These are phyloP conservation scores for Parasteatoda lunata DNA, from an alignment of 2,888 invertebrate species.

Conservation along the genomic window DNA sequence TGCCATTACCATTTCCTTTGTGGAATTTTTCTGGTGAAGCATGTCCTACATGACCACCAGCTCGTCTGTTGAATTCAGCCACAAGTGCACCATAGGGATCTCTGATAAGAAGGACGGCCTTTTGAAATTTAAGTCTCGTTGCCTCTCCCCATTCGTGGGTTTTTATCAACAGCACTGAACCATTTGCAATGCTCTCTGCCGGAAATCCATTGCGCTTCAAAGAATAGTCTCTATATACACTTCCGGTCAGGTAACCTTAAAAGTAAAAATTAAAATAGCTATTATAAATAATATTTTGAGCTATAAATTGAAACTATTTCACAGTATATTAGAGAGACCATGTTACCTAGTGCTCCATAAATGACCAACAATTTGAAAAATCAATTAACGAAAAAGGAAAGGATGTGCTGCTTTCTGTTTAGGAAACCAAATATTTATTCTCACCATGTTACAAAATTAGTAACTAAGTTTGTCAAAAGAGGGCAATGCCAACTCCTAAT, in stretches of 20 bases:
- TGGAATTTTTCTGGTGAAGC: constrained; percentile 77
- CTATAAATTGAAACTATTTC: too few species aligned
- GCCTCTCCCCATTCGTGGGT: constrained; percentile 84
- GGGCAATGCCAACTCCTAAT: too few species aligned
- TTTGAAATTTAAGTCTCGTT: constrained; percentile 79
- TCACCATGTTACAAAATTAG: too few species aligned
- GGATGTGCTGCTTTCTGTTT: too few species aligned
- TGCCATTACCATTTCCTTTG: constrained; percentile 66
- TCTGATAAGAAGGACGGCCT: constrained; percentile 82
- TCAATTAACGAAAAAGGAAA: too few species aligned
- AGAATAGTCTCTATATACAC: constrained; percentile 87
- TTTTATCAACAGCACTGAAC: constrained; percentile 85
- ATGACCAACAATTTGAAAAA: too few species aligned
- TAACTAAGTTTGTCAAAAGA: too few species aligned
- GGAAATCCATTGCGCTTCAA: constrained; percentile 86
- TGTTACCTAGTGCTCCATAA: too few species aligned
- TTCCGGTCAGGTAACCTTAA: constrained; percentile 83
- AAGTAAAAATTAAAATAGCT: too few species aligned
- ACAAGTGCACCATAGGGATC: constrained; percentile 79
- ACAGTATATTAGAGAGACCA: too few species aligned
- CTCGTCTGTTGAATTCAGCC: constrained; percentile 87
- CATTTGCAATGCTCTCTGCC: constrained; percentile 84
- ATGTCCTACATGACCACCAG: constrained; percentile 86
- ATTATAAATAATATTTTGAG: too few species aligned
- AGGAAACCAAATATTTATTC: too few species aligned